Conservation (phyloP, 2,888 invertebrate genomes). For the Ectemnius cavifrons region DNA sequence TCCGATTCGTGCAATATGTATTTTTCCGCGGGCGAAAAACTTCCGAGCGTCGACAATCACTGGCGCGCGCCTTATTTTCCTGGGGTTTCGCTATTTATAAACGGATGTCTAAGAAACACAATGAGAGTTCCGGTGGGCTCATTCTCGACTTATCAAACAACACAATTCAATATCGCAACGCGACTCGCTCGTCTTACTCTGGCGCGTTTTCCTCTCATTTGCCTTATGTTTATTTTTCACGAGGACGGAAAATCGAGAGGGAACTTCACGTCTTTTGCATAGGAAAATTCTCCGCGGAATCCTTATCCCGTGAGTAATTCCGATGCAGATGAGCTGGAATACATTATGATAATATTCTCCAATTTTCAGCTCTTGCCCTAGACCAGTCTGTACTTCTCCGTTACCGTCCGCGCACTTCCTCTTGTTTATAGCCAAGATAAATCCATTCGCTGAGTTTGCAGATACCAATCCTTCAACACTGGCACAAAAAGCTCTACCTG, state of each 20-base stretch:
- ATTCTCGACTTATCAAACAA: too few species aligned
- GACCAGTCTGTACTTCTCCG: slow-evolving; percentile 16
- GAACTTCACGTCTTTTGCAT: slow-evolving; percentile 12
- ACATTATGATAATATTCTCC: slow-evolving; percentile 48
- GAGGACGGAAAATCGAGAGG: slow-evolving; percentile 9
- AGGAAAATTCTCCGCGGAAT: slow-evolving; percentile 11
- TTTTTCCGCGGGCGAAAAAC: neutral
- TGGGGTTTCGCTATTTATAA: too few species aligned
- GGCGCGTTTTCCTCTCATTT: neutral
- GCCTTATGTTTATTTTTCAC: slow-evolving; percentile 13
- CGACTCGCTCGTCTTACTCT: too few species aligned
- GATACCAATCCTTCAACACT: neutral
- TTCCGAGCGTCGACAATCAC: neutral
- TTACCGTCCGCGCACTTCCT: slow-evolving; percentile 4
- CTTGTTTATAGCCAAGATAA: slow-evolving; percentile 24
- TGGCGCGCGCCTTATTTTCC: neutral
- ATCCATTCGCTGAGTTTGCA: slow-evolving; percentile 29
- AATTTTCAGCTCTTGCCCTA: slow-evolving; percentile 25
- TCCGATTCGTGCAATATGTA: neutral
- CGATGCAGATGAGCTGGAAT: slow-evolving; percentile 48
- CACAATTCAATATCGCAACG: too few species aligned
- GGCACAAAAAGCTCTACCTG: too few species aligned
- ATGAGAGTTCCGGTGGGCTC: too few species aligned
- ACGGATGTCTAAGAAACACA: too few species aligned
- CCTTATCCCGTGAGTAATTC: slow-evolving; percentile 37